Evolutionary conservation across 2,113 vertebrate species (phyloP).

Genomic region (Colistium nudipinnis): DNA sequence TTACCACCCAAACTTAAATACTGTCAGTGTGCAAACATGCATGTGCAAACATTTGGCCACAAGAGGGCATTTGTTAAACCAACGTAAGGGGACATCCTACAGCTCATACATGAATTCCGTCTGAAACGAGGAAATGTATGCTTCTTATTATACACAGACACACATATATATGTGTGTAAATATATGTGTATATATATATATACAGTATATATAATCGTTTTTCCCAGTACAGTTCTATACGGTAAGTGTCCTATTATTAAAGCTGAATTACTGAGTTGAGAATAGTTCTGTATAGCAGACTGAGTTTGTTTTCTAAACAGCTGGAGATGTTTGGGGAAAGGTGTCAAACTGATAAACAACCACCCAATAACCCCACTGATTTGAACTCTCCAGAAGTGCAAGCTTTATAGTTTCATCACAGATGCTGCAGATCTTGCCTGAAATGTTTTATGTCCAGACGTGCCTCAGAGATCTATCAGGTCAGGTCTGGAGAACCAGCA

Average conservation of each 20-base stretch:
- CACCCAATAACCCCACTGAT: not conserved
- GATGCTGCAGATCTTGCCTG: no score
- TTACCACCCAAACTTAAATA: not conserved
- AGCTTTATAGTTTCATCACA: no score
- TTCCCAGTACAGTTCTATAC: no score
- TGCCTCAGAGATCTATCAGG: no score
- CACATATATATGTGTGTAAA: no score
- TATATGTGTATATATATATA: no score
- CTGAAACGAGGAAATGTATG: not conserved
- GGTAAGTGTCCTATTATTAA: no score
- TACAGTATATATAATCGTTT: no score
- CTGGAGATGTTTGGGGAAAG: not conserved
- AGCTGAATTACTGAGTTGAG: no score
- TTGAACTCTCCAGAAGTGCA: not conserved
- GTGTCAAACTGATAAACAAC: not conserved
- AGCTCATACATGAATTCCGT: not conserved
- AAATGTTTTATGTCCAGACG: no score
- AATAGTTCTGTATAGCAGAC: not conserved
- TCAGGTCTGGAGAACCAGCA: no score
- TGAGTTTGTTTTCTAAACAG: not conserved
- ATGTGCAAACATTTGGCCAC: constrained; percentile 41
- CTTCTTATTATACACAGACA: not conserved
- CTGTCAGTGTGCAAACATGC: not conserved
- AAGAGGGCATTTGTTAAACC: constrained; percentile 45
- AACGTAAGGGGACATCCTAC: not conserved